Conservation (phyloP, 2,888 invertebrate species). For the Drosophila conformis region DNA sequence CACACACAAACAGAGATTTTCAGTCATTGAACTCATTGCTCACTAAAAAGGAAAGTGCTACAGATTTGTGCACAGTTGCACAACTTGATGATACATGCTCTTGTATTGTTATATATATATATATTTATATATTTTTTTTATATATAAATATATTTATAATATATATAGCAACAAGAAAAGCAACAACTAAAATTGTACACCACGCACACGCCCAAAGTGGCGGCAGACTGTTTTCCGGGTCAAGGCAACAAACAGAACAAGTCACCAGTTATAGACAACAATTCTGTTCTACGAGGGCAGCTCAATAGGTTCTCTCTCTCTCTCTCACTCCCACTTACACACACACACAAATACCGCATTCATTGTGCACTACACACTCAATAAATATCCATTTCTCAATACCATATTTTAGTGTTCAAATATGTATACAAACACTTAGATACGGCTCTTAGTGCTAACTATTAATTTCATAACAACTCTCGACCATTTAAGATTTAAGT, state of each 20-base stretch:
- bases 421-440: background rate
- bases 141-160: background rate
- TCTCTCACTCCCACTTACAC: background rate
- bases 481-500: background rate
- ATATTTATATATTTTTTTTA: too few species aligned
- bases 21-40: constrained; percentile 62
- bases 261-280: constrained; percentile 17
- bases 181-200: constrained; percentile 17
- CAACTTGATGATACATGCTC: constrained; percentile 11
- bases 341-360: background rate
- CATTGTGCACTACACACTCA: background rate
- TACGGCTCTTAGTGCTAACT: background rate
- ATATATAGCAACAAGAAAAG: constrained; percentile 15
- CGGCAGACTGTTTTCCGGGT: constrained; percentile 52
- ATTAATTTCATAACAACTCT: constrained; percentile 2
- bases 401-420: constrained; percentile 5
- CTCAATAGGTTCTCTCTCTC: background rate
- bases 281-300: constrained; percentile 11
- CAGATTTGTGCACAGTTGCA: constrained; percentile 6
- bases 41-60: constrained; percentile 45
- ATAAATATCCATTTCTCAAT: background rate
- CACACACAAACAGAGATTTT: constrained; percentile 21
- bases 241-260: constrained; percentile 50
- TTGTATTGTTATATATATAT: background rate
- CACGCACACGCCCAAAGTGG: constrained; percentile 31